Evolutionary conservation across 2,888 invertebrate species (phyloP), one percentile per base, ranked within the genome.

Genomic region (Gnatocerus cornutus): DNA sequence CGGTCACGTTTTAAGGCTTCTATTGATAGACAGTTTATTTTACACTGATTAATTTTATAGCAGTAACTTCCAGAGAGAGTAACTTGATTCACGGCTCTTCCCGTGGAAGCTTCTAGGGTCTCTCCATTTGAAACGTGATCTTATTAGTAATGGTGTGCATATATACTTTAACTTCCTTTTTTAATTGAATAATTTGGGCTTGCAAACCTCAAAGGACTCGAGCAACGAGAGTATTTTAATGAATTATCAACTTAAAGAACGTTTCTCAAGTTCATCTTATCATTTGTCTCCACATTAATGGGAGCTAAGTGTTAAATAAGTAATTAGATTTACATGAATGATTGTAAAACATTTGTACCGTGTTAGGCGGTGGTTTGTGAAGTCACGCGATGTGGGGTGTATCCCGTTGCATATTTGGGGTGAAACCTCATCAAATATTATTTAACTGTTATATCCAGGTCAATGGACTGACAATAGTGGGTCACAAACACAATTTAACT

Each of bases 381-480:
- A 27, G 46, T 62, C 68, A 62, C 53, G 62, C 62, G 56, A 62
- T 53, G 21, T 43, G 53, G 62, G 62, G 55, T 55, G 55, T 68
- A 27, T 46, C 45, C 30, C 29, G 16, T 16, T 45, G 7, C 53
- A 52, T 53, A 61, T 68, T 55, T 62, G 39, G 59, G 48, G 52
- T 58, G 29, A 66, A 62, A 62, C 55, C 43, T 56, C 55, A 63
- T 55, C 48, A 63, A 62, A 68, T 62, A 68, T 62, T 68, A 48
- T 68, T 62, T 56, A 55, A 55, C 62, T 45, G 55, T 59, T 59
- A 41, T 48, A 39, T 68, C 27, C 46, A 64, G 64, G 64, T 55
- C 64, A 64, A 64, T 33, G 52, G 53, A 64, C 53, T 8, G 29
- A 33, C 37, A 27, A 7, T 50, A 14, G 37, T 50, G 50, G 48